A percentile compares a stretch with the other conserved stretches of the same genome.
Evolutionary conservation across 2,113 vertebrate species (phyloP).

Genomic region (Cepphus grylle): DNA sequence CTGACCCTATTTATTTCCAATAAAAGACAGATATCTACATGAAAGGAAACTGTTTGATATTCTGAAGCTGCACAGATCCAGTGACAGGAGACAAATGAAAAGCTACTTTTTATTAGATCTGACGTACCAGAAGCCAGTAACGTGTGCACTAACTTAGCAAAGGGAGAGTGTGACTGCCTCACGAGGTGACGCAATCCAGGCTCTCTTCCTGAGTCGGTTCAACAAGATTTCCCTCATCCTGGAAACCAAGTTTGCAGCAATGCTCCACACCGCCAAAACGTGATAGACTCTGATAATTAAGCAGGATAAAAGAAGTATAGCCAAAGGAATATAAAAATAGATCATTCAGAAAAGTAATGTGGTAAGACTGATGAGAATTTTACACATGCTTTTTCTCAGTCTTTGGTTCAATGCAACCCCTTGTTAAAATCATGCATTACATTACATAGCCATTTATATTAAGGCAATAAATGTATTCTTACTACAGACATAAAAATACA

Average conservation of each 20-base stretch:
- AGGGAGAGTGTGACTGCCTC: not conserved
- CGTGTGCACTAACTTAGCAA: not conserved
- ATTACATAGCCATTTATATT: not conserved
- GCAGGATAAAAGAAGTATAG: not conserved
- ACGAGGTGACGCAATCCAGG: not conserved
- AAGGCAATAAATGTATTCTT: not conserved
- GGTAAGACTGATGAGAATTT: not conserved
- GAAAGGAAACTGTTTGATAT: not conserved
- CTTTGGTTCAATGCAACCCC: not conserved
- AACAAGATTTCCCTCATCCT: not conserved
- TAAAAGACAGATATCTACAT: not conserved
- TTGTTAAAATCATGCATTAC: not conserved
- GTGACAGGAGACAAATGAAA: slow-evolving; percentile 21
- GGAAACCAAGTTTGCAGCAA: not conserved
- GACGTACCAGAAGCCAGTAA: not conserved
- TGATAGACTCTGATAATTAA: not conserved
- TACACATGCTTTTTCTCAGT: not conserved
- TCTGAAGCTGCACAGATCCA: not conserved
- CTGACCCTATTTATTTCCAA: not conserved
- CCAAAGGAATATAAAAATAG: not conserved
- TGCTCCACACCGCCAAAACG: not conserved
- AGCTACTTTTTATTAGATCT: slow-evolving; percentile 4
- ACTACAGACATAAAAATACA: not conserved
- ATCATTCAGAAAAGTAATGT: not conserved
- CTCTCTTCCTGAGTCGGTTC: not conserved